These are phyloP conservation scores for Molorchus minor DNA, from an alignment of 2,888 invertebrate genomes.

Conservation along the genomic window DNA sequence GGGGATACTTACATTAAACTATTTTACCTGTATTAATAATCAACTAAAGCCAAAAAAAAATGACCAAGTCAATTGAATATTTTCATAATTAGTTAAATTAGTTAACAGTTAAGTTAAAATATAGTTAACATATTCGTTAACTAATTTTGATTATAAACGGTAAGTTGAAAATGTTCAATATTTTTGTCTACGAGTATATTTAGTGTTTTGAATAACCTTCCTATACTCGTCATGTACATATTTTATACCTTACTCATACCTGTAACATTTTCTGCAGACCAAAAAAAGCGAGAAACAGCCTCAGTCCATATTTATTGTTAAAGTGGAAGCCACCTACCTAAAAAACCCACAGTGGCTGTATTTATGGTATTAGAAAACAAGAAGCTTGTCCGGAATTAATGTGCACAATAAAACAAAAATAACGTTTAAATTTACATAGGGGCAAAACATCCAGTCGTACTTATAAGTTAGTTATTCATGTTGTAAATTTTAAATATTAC, in stretches of 20 bases:
- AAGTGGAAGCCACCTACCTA: constrained; percentile 19
- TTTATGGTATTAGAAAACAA: constrained; percentile 25
- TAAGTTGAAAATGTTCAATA: background rate
- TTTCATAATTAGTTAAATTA: too few species aligned
- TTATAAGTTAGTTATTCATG: constrained; percentile 10
- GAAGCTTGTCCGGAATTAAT: constrained; percentile 18
- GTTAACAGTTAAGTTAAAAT: background rate
- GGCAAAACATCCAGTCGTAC: background rate
- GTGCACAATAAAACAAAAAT: constrained; percentile 13
- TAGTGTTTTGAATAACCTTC: constrained; percentile 4
- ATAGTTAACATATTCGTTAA: constrained; percentile 1
- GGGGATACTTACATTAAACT: too few species aligned
- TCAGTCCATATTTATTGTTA: constrained; percentile 17
- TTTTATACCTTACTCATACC: constrained; percentile 2
- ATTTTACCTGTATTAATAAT: too few species aligned
- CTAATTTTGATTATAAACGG: background rate
- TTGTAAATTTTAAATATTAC: constrained; percentile 2
- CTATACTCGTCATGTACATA: background rate
- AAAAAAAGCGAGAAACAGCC: constrained; percentile 15
- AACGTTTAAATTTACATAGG: constrained; percentile 12
- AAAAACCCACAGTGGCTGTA: constrained; percentile 18
- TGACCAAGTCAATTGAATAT: too few species aligned
- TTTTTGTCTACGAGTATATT: constrained; percentile 1
- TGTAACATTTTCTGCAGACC: constrained; percentile 14
- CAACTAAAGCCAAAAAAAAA: too few species aligned